A percentile compares a stretch with the other conserved stretches of the same genome.
These are phyloP conservation scores for Philereme vetulata DNA, from an alignment of 2,888 invertebrate species.

Conservation along the genomic window DNA sequence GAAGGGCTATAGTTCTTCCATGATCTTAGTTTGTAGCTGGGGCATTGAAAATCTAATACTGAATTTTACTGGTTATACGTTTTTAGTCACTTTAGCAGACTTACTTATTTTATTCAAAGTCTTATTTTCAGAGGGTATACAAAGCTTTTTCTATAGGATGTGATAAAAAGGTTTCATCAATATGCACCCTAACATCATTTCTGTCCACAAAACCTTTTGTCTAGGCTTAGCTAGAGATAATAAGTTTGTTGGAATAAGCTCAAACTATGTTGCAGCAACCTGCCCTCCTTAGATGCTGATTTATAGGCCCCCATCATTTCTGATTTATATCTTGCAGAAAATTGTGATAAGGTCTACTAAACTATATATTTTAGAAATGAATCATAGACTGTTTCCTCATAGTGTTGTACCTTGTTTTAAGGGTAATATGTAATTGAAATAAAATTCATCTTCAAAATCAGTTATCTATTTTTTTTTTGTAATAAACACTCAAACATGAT, in stretches of 20 bases:
- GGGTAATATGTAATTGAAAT: constrained; percentile 49
- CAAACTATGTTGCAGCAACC: no score
- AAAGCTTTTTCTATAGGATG: no score
- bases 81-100: no score
- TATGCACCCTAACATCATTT: no score
- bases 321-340: not conserved
- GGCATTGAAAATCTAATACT: no score
- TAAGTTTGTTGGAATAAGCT: no score
- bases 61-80: no score
- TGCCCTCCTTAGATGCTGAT: not conserved
- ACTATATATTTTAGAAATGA: constrained; percentile 5
- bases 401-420: constrained; percentile 33
- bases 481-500: constrained; percentile 53
- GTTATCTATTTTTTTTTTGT: constrained; percentile 56
- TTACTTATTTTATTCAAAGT: no score
- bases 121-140: no score
- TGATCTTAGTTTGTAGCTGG: not conserved
- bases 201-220: no score
- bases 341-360: not conserved
- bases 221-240: no score
- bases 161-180: no score
- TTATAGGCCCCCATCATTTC: not conserved
- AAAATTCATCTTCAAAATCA: constrained; percentile 60
- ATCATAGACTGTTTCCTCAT: constrained; percentile 7
- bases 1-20: not conserved